Conservation (phyloP, 2,797 vertebrate genomes). For the Pipistrellus nathusii region DNA sequence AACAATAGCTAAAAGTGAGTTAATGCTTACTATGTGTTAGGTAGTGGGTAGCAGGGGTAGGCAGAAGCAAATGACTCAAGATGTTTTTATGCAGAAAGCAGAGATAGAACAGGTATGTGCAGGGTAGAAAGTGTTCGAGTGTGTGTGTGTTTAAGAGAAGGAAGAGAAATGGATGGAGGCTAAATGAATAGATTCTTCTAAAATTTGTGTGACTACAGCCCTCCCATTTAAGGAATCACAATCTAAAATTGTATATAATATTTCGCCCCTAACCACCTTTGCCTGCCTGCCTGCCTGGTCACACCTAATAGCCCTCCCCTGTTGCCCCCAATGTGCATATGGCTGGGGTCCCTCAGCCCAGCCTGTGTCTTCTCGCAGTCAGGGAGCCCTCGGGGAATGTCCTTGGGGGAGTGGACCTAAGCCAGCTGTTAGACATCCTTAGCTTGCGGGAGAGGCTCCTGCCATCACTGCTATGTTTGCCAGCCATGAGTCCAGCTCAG, state of each 20-base stretch:
- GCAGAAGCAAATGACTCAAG: constrained; percentile 9
- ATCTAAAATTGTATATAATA: neutral
- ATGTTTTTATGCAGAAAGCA: neutral
- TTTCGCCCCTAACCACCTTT: neutral
- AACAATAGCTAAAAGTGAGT: neutral
- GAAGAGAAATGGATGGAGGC: neutral
- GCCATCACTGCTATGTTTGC: too few relatives aligned
- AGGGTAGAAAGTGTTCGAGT: neutral
- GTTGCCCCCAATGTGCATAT: too few relatives aligned
- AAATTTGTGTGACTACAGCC: neutral
- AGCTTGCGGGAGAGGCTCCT: too few relatives aligned
- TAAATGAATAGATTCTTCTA: neutral
- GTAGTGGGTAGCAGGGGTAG: neutral
- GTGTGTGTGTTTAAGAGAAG: neutral
- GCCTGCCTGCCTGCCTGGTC: too few relatives aligned
- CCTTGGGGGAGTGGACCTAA: too few relatives aligned
- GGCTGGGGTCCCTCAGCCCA: too few relatives aligned
- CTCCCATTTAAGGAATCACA: neutral
- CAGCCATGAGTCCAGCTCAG: too few relatives aligned
- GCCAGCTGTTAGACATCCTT: too few relatives aligned
- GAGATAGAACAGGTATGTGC: neutral
- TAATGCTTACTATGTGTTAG: neutral
- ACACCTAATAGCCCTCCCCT: too few relatives aligned
- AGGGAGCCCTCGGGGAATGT: too few relatives aligned
- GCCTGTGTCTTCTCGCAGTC: too few relatives aligned